These are phyloP conservation scores for Toxotes chatareus DNA, from an alignment of 2,113 vertebrate species.

Conservation along the genomic window DNA sequence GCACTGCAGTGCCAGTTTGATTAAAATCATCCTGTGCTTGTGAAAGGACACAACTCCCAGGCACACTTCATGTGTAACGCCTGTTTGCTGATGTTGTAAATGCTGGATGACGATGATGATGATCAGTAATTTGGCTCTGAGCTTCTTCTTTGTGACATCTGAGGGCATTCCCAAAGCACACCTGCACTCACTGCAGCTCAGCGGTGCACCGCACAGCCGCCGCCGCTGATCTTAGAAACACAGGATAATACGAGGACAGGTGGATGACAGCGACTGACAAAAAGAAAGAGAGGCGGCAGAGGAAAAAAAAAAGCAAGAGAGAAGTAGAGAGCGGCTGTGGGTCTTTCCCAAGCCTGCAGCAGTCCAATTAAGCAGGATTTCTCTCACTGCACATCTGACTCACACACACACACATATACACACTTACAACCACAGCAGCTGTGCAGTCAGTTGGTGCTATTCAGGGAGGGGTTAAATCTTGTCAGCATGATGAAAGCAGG, in stretches of 20 bases:
- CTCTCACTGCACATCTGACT: conserved; percentile 64
- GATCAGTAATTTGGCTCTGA: conserved; percentile 1
- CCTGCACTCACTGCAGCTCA: neutral
- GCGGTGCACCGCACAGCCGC: neutral
- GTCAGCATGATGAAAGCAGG: conserved; percentile 68
- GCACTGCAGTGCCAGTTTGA: too few species aligned
- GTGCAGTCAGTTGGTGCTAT: conserved; percentile 64
- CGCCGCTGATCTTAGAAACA: neutral
- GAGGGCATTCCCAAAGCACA: neutral
- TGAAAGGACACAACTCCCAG: neutral
- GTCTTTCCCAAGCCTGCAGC: conserved; percentile 76
- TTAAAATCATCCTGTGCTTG: neutral
- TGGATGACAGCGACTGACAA: conserved; percentile 12
- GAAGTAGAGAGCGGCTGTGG: conserved; percentile 35
- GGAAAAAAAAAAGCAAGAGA: conserved; percentile 13
- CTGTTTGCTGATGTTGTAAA: conserved; percentile 12
- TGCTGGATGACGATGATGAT: neutral
- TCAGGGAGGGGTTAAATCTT: conserved; percentile 53
- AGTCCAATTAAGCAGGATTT: conserved; percentile 82
- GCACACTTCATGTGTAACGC: conserved; percentile 1
- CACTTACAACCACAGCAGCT: conserved; percentile 59
- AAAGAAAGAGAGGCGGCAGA: conserved; percentile 11
- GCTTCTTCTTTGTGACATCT: neutral
- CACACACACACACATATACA: conserved; percentile 53
- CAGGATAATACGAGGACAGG: conserved; percentile 32